phyloP scores from a whole-genome alignment of 2,113 vertebrate genomes.

The Cyrtonyx montezumae region DNA sequence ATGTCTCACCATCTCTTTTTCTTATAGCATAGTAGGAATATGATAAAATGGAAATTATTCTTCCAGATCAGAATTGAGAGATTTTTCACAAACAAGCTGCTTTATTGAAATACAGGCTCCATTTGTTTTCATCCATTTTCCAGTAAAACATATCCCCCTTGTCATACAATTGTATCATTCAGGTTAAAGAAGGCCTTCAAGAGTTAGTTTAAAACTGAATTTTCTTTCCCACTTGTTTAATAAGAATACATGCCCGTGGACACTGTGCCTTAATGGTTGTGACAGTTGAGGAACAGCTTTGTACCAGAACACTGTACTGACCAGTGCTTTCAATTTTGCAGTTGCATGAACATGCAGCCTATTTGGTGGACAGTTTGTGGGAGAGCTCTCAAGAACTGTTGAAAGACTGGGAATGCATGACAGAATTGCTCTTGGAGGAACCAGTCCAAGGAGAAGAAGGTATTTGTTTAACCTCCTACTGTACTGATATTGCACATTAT shows the following conservation, averaged over 20 bases:
- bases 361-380: conserved; percentile 98
- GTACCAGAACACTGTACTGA: conserved; percentile 3
- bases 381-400: conserved; percentile 98
- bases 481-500: not conserved
- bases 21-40: not conserved
- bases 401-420: conserved; percentile 99
- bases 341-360: conserved; percentile 98
- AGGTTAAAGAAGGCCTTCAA: not conserved
- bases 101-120: not conserved
- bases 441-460: conserved; percentile 97
- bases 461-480: conserved; percentile 59
- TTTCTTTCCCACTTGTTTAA: not conserved
- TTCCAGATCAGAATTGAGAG: not conserved
- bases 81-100: not conserved
- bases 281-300: not conserved
- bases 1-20: not conserved
- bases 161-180: not conserved
- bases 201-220: not conserved
- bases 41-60: not conserved
- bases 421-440: conserved; percentile 95
- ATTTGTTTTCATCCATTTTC: not conserved
- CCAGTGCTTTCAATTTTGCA: conserved; percentile 73
- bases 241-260: not conserved
- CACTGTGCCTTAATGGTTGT: not conserved
- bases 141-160: not conserved